Conservation (phyloP, 1,140 invertebrate genomes). For the Aporrectodea caliginosa region DNA sequence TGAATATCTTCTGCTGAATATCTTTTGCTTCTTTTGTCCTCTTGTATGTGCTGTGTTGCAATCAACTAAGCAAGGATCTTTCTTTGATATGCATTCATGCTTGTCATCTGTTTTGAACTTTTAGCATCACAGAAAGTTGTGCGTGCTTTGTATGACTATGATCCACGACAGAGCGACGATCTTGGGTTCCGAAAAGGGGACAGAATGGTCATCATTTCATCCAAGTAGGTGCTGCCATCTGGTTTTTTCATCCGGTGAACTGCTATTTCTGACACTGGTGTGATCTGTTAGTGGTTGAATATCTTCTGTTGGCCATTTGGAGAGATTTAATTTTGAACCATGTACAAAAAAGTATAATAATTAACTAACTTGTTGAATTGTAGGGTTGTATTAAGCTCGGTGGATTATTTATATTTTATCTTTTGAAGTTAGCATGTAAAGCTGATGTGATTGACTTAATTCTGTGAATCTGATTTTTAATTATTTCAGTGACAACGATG, state of each 20-base stretch:
- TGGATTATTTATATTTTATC: too few relatives aligned
- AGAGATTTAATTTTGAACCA: background rate
- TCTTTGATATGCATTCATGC: too few relatives aligned
- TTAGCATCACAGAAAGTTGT: conserved; percentile 31
- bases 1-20: too few relatives aligned
- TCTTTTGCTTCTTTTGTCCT: too few relatives aligned
- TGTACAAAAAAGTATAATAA: background rate
- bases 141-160: conserved; percentile 53
- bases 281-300: background rate
- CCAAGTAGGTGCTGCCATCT: conserved; percentile 12
- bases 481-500: conserved; percentile 40
- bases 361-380: background rate
- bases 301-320: background rate
- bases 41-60: too few relatives aligned
- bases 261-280: background rate
- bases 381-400: background rate
- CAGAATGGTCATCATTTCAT: conserved; percentile 38
- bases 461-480: too few relatives aligned
- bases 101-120: background rate
- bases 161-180: conserved; percentile 53
- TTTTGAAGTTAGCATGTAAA: too few relatives aligned
- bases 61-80: too few relatives aligned
- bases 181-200: conserved; percentile 55
- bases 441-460: too few relatives aligned
- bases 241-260: background rate